Conservation (phyloP, 1,140 invertebrate species). For the Bombus vancouverensis region DNA sequence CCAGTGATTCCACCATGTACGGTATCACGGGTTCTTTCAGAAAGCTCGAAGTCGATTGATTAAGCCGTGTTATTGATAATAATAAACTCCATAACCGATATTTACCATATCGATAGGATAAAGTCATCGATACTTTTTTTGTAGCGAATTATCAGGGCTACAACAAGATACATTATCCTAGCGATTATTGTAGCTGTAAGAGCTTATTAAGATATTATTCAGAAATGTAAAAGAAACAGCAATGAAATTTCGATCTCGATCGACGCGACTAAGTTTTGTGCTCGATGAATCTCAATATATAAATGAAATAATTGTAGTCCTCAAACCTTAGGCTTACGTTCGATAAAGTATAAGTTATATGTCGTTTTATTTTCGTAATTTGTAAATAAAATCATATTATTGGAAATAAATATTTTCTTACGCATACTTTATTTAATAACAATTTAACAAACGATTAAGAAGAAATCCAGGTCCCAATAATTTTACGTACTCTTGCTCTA, state of each 20-base stretch:
- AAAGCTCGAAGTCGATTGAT: slow-evolving; percentile 89
- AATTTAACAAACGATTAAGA: not conserved
- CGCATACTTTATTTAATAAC: not conserved
- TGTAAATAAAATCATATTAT: slow-evolving; percentile 28
- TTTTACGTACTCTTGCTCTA: slow-evolving; percentile 82
- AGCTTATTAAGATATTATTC: not conserved
- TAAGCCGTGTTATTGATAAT: no score
- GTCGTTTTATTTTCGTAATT: not conserved
- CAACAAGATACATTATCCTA: no score
- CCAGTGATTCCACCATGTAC: slow-evolving; percentile 84
- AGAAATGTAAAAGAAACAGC: not conserved
- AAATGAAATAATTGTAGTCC: not conserved
- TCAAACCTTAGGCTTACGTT: not conserved
- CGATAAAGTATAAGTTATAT: not conserved
- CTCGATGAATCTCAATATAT: not conserved
- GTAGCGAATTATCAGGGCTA: no score
- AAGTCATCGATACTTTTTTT: no score
- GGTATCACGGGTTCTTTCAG: slow-evolving; percentile 90
- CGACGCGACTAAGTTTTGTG: not conserved
- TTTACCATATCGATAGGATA: not conserved
- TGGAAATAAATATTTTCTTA: slow-evolving; percentile 26
- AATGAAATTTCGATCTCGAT: slow-evolving; percentile 36
- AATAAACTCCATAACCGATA: not conserved
- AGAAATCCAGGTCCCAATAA: slow-evolving; percentile 84
- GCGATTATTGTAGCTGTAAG: not conserved